Evolutionary conservation across 2,888 invertebrate genomes (phyloP).

Genomic region (Isoperla grammatica): DNA sequence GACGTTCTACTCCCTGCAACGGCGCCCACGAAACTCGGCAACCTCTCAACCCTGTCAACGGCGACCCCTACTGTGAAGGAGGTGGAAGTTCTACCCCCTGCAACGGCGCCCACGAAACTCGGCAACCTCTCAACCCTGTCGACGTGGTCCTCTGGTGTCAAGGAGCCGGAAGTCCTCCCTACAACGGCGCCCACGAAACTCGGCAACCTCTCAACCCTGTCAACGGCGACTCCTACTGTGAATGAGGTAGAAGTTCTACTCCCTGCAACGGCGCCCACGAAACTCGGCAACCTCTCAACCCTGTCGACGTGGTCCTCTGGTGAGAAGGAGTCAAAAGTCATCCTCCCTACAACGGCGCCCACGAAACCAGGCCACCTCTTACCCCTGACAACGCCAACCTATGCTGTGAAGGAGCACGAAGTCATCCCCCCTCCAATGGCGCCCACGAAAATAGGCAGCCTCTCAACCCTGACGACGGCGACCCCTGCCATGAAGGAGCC

Average conservation of each 20-base stretch:
- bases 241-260: too few species aligned
- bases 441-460: background rate
- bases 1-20: background rate
- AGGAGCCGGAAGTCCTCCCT: background rate
- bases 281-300: background rate
- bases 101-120: background rate
- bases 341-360: background rate
- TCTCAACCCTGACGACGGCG: background rate
- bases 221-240: too few species aligned
- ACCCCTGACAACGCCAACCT: conserved; percentile 9
- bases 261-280: background rate
- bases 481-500: background rate
- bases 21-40: background rate
- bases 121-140: background rate
- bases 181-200: background rate
- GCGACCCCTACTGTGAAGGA: background rate
- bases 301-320: background rate
- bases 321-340: background rate
- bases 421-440: background rate
- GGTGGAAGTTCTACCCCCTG: background rate
- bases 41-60: conserved; percentile 1
- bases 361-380: background rate
- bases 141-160: background rate
- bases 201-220: background rate
- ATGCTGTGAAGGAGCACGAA: background rate